Percentiles rank a stretch among this genome's conserved stretches.
phyloP scores from a whole-genome alignment of 92 coral and sea anemone species.

The Porites divaricata region DNA sequence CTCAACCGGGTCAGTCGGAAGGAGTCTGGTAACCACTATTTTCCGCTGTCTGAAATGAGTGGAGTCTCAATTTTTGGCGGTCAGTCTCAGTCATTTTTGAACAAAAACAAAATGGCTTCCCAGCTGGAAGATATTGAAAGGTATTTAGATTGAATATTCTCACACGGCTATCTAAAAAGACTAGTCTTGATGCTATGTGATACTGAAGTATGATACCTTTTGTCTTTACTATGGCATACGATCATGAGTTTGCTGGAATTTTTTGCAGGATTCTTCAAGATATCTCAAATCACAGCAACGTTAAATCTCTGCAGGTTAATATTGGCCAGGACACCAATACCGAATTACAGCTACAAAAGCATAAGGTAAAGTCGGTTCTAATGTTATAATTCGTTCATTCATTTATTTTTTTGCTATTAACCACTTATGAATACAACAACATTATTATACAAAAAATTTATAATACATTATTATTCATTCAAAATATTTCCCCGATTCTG shows the following conservation, averaged over 20 bases:
- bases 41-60: slow-evolving; percentile 11
- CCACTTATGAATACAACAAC: too few relatives aligned
- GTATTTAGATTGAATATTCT: neutral
- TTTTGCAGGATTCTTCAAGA: slow-evolving; percentile 75
- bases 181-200: neutral
- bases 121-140: slow-evolving; percentile 29
- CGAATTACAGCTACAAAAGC: slow-evolving; percentile 38
- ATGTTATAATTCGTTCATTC: too few relatives aligned
- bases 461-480: too few relatives aligned
- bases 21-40: slow-evolving; percentile 10
- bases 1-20: too few relatives aligned
- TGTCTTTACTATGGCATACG: neutral
- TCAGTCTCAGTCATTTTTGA: slow-evolving; percentile 32
- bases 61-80: slow-evolving; percentile 41
- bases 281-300: slow-evolving; percentile 63
- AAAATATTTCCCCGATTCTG: too few relatives aligned
- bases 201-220: neutral
- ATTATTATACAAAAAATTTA: too few relatives aligned
- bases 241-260: neutral
- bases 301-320: slow-evolving; percentile 24
- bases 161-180: neutral
- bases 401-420: too few relatives aligned
- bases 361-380: slow-evolving; percentile 44
- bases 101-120: slow-evolving; percentile 29
- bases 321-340: slow-evolving; percentile 8